phyloP scores from a whole-genome alignment of 1,140 invertebrate genomes.

The Rhysida immarginata region DNA sequence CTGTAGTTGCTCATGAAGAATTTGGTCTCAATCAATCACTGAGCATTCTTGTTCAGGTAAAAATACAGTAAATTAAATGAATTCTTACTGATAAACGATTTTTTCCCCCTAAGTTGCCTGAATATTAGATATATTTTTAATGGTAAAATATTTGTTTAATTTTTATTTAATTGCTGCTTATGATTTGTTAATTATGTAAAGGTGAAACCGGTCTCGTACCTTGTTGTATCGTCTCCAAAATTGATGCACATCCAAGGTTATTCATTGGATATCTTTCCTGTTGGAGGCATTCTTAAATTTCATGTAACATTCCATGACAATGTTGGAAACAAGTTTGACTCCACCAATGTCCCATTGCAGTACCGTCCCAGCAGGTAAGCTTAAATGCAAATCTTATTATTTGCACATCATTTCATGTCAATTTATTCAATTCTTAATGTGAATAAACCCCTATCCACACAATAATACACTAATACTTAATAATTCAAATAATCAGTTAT shows the following conservation, averaged over 20 bases:
- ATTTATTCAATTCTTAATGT: too few species aligned
- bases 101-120: too few species aligned
- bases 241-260: conserved; percentile 20
- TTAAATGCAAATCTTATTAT: too few species aligned
- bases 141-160: too few species aligned
- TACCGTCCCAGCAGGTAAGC: conserved; percentile 30
- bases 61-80: too few species aligned
- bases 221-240: conserved; percentile 30
- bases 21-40: conserved; percentile 39
- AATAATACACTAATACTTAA: too few species aligned
- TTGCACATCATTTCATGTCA: too few species aligned
- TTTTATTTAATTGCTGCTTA: too few species aligned
- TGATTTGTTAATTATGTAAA: conserved; percentile 18
- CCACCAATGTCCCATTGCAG: conserved; percentile 26
- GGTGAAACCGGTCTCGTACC: conserved; percentile 33
- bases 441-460: too few species aligned
- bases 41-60: conserved; percentile 31
- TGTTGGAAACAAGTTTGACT: conserved; percentile 31
- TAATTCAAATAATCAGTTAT: too few species aligned
- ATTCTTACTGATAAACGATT: too few species aligned
- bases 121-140: too few species aligned
- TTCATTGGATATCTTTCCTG: conserved; percentile 26
- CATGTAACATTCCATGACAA: conserved; percentile 33
- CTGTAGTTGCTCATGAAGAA: conserved; percentile 39
- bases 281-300: conserved; percentile 30